Evolutionary conservation across 2,888 invertebrate species (phyloP).

Genomic region (Protodeltote pygarga): DNA sequence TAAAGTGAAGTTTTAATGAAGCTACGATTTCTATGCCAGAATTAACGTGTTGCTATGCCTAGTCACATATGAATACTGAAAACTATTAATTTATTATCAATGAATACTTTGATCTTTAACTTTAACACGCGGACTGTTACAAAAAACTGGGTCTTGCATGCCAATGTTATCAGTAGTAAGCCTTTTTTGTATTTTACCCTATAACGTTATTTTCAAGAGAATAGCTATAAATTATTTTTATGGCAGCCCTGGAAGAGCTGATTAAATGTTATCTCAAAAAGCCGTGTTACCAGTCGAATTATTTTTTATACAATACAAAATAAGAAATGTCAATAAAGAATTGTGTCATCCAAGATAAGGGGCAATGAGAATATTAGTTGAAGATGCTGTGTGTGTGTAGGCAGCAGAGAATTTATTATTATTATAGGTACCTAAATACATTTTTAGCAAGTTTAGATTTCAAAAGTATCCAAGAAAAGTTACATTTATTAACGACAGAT

Average conservation of each 20-base stretch:
- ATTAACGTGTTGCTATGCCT: not conserved
- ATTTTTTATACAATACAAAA: slow-evolving; percentile 33
- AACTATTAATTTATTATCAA: slow-evolving; percentile 14
- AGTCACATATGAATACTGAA: slow-evolving; percentile 1
- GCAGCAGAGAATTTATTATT: no score
- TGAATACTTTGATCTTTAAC: slow-evolving; percentile 23
- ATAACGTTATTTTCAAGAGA: slow-evolving; percentile 11
- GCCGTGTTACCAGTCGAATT: slow-evolving; percentile 44
- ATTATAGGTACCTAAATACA: no score
- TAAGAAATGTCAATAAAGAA: slow-evolving; percentile 37
- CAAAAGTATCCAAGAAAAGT: no score
- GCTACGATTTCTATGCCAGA: no score
- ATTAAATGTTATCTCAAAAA: slow-evolving; percentile 52
- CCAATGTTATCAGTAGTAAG: slow-evolving; percentile 4
- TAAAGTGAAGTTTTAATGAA: no score
- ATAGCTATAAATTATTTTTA: slow-evolving; percentile 1
- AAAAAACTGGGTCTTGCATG: slow-evolving; percentile 2
- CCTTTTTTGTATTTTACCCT: no score
- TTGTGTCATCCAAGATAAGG: slow-evolving; percentile 49
- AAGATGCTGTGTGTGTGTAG: no score
- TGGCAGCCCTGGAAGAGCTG: slow-evolving; percentile 24
- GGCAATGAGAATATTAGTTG: slow-evolving; percentile 18
- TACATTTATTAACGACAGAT: no score
- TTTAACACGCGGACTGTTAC: slow-evolving; percentile 7
- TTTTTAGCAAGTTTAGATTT: no score